Evolutionary conservation across 35 echinoderm and acorn worm species (phyloP), one percentile per base, ranked within the genome.

Genomic region (Apostichopus japonicus): DNA sequence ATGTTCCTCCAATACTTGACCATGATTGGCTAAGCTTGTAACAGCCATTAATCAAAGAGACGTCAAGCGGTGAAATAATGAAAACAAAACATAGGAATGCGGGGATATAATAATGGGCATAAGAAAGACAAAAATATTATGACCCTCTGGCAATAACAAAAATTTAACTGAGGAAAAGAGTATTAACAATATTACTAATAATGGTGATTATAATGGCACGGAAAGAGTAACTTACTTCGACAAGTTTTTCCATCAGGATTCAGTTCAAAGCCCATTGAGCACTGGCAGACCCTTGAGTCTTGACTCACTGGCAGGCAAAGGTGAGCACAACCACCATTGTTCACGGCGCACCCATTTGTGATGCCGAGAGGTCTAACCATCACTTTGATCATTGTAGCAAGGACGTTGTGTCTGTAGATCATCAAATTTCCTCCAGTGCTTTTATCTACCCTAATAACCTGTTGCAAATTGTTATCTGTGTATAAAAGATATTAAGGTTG

Each of bases 291-390:
- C 23, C 83, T 91, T 16, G 92, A 65, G 53, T 33, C 92, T 5
- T 23, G 63, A 54, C 95, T 90, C n/a, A 90, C 79, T 19, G 93
- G 87, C 2, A 96, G 59, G 54, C 95, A 96, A 24, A 96, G 80
- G 9, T 92, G 79, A 24, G 86, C 88, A 83, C 95, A 96, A 1
- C 91, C 95, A 24, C 95, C 95, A 83, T 96, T 96, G 84, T 96
- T 96, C 14, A 23, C n/a, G 13, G 78, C 25, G 56, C 95, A 96
- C 11, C 76, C 27, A 72, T 94, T 96, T 76, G 55, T 91, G 15
- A 23, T 67, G 65, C 65, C 79, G 24, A 55, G 53, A 84, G 75
- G 53, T 59, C 88, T 77, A 4, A 6, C 54, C 86, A 78, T 83
- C n/a, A 95, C 80, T 21, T 88, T 81, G 72, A 93, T 24, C 27